Evolutionary conservation across 1,140 invertebrate species (phyloP).

Genomic region (Batillaria attramentaria): DNA sequence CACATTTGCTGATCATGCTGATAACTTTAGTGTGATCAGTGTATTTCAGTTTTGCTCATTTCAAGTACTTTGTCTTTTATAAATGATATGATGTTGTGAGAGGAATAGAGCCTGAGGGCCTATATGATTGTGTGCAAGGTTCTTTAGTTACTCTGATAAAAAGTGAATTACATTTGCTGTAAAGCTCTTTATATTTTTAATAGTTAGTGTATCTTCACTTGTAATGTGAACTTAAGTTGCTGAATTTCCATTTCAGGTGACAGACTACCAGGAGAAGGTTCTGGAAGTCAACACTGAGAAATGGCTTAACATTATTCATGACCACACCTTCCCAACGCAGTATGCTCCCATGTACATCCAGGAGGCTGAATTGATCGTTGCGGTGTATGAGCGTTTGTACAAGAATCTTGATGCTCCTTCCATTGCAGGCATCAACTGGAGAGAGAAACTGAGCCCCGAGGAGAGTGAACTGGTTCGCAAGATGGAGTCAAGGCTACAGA

Average conservation of each 20-base stretch:
- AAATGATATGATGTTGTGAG: no score
- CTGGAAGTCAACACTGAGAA: conserved; percentile 62
- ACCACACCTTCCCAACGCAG: conserved; percentile 58
- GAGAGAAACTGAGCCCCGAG: conserved; percentile 34
- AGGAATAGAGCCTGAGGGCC: no score
- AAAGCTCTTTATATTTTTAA: no score
- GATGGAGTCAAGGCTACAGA: conserved; percentile 43
- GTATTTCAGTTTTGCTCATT: no score
- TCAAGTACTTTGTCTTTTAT: no score
- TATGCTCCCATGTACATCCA: conserved; percentile 50
- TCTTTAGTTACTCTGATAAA: no score
- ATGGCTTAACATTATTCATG: conserved; percentile 57
- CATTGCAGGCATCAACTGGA: conserved; percentile 45
- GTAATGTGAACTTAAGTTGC: no score
- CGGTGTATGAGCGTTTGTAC: conserved; percentile 56
- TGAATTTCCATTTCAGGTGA: conserved; percentile 45
- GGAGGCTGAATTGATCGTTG: conserved; percentile 55
- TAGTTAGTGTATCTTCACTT: no score
- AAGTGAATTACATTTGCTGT: no score
- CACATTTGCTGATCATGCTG: no score
- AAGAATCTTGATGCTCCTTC: conserved; percentile 47
- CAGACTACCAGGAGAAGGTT: conserved; percentile 56
- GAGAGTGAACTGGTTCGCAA: conserved; percentile 41
- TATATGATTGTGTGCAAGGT: no score
- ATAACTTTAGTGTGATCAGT: no score